Conservation (phyloP, 2,797 vertebrate genomes). For the Ataeniobius toweri region DNA sequence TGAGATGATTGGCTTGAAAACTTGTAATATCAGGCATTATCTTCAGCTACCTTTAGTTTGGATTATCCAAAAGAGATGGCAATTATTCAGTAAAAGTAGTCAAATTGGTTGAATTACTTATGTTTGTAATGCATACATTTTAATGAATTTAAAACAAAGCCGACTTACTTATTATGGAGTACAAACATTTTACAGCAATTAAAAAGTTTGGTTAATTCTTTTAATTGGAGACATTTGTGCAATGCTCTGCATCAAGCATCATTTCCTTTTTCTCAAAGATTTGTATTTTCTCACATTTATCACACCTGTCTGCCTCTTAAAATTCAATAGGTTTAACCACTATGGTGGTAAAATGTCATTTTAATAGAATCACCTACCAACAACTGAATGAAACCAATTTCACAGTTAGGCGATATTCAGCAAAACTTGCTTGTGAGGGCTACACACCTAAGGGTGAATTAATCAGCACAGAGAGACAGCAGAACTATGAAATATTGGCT, state of each 20-base stretch:
- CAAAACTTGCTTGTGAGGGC: background rate
- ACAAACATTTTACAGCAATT: background rate
- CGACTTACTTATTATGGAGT: background rate
- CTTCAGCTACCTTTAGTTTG: background rate
- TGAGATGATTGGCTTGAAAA: background rate
- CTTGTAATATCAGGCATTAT: background rate
- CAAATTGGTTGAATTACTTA: background rate
- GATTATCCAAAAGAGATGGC: background rate
- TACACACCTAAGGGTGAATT: conserved; percentile 25
- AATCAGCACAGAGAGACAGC: conserved; percentile 31
- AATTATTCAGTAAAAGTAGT: background rate
- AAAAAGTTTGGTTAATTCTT: background rate
- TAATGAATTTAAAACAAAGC: background rate
- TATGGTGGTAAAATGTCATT: background rate
- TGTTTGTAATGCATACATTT: background rate
- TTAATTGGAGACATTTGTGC: background rate
- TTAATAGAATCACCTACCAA: conserved; percentile 7
- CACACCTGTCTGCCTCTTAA: background rate
- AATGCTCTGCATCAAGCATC: background rate
- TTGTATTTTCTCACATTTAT: background rate
- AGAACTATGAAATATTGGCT: conserved; percentile 40
- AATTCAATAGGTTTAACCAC: conserved; percentile 1
- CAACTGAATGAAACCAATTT: conserved; percentile 11
- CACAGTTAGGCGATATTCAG: conserved; percentile 6
- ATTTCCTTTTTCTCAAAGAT: background rate